Base-by-base conservation (phyloP, 2,888 invertebrate genomes). In the Leucophenga montana region DNA sequence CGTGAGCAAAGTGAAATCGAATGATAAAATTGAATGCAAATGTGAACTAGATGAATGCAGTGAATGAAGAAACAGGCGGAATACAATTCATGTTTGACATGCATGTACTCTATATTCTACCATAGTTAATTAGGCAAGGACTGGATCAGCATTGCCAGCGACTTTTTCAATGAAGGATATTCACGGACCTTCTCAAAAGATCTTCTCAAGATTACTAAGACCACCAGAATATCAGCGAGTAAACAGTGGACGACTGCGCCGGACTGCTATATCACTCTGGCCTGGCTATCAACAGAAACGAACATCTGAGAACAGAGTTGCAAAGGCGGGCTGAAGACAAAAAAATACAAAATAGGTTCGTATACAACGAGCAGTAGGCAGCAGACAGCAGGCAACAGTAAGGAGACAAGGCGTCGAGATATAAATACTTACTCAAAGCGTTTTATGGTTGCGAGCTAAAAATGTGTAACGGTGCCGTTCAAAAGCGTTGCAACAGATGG, bases 361-460 rank as follows among this genome's bases (percentile, higher is more conserved):
- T 16, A 18, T 69, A 69, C 50, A 39, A 13, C 44, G 22, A 39
- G 14, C 6, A 27, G 27, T 61, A 9, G 39, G 27, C 27, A 27
- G 4, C 27, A 27, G 27, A n/a, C 27, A 27, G 27, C 27, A n/a
- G 39, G 3, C 44, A 61, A 31, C 11, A 9, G 61, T 53, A 65
- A 48, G 22, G 44, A 48, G 67, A 27, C 20, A 16, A 22, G 59
- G 66, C 62, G 62, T 48, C 46, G 39, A 31, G 61, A 18, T 64
- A 83, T 83, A 81, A 81, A 81, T 81, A 83, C 83, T 83, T 81
- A 83, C 83, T 83, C 80, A 81, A 81, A 83, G 80, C 83, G 78
- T 77, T 83, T 82, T 79, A 82, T 77, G 78, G 78, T 83, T 82
- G 77, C 82, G 82, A 83, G 78, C 82, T 77, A 79, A 83, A 81